phyloP scores from a whole-genome alignment of 2,888 invertebrate species.

The Diarsia brunnea region DNA sequence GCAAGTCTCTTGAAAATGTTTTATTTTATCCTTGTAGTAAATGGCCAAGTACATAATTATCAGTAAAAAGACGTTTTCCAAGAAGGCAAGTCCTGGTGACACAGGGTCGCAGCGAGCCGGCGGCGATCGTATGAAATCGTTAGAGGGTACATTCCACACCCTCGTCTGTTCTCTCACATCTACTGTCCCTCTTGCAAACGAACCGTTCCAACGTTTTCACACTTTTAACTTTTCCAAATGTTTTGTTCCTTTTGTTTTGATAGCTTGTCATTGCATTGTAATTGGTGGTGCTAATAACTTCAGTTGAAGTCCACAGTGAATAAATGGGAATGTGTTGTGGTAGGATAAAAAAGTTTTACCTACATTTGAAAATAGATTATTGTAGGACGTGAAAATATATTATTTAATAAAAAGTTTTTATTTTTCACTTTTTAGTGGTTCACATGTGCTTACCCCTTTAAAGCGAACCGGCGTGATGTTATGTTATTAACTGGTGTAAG shows the following conservation, averaged over 20 bases:
- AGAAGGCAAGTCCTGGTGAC: background rate
- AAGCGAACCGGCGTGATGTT: too few relatives aligned
- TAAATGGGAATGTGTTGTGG: background rate
- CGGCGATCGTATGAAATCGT: conserved; percentile 10
- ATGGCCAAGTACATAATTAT: background rate
- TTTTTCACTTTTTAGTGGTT: too few relatives aligned
- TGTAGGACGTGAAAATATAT: too few relatives aligned
- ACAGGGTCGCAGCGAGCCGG: background rate
- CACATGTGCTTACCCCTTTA: too few relatives aligned
- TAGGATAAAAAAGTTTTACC: background rate
- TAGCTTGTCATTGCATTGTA: background rate
- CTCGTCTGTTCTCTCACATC: conserved; percentile 14
- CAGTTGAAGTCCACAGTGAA: background rate
- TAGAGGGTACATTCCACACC: conserved; percentile 32
- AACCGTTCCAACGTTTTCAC: conserved; percentile 26
- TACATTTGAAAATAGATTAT: background rate
- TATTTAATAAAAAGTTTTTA: too few relatives aligned
- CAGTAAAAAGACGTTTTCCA: background rate
- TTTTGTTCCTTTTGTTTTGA: conserved; percentile 16
- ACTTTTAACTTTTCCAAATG: conserved; percentile 22
- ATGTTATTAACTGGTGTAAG: too few relatives aligned
- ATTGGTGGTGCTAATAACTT: background rate
- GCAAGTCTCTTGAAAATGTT: conserved; percentile 25
- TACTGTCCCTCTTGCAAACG: conserved; percentile 17
- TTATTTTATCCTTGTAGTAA: conserved; percentile 15